phyloP scores from a whole-genome alignment of 1,140 invertebrate species.

The Solen grandis region DNA sequence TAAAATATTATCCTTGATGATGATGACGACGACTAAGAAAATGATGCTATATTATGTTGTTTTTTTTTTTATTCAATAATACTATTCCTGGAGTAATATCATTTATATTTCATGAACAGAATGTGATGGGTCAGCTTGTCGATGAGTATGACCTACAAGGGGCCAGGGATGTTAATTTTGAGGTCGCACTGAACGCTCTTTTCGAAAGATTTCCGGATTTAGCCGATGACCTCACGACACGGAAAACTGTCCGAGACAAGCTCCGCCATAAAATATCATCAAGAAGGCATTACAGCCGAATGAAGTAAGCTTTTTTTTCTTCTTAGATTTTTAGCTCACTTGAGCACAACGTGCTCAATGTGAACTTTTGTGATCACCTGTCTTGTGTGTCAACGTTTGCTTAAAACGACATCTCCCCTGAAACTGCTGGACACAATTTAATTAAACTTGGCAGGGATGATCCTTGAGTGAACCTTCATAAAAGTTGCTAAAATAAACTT shows the following conservation, averaged over 20 bases:
- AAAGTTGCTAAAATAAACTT: no score
- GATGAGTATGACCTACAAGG: not conserved
- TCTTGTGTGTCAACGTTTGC: not conserved
- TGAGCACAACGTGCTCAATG: no score
- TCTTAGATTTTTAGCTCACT: no score
- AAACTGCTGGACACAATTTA: not conserved
- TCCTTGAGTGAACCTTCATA: no score
- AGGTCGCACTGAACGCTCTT: not conserved
- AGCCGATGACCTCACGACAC: not conserved
- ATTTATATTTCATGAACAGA: no score
- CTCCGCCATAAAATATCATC: not conserved
- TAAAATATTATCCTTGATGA: no score
- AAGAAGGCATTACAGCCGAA: not conserved
- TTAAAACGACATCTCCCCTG: not conserved
- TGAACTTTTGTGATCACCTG: not conserved
- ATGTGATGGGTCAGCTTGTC: not conserved
- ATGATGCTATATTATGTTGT: no score
- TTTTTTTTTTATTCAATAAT: no score
- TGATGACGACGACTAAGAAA: no score
- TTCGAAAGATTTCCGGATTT: not conserved
- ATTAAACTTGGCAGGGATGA: not conserved
- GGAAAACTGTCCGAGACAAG: not conserved
- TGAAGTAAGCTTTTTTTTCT: not conserved
- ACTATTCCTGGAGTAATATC: no score
- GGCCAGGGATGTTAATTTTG: not conserved